Evolutionary conservation across 1,140 invertebrate genomes (phyloP).

Genomic region (Apis florea): DNA sequence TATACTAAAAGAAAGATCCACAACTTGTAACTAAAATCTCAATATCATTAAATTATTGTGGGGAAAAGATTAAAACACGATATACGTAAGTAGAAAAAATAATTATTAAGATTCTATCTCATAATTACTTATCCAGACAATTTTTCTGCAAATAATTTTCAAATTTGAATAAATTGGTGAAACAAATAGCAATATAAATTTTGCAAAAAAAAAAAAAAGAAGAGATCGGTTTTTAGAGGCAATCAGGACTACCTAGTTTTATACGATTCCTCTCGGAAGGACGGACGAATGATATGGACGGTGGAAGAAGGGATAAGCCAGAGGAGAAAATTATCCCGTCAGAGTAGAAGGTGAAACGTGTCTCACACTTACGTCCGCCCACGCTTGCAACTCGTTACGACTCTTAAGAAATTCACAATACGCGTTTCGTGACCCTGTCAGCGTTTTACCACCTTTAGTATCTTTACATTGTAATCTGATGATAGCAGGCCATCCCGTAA

Average conservation of each 20-base stretch:
- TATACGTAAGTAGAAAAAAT: too few species aligned
- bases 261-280: slow-evolving; percentile 17
- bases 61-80: too few species aligned
- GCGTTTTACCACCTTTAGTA: slow-evolving; percentile 75
- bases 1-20: too few species aligned
- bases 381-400: slow-evolving; percentile 75
- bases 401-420: slow-evolving; percentile 58
- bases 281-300: slow-evolving; percentile 64
- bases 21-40: too few species aligned
- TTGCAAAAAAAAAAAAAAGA: neutral
- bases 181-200: too few species aligned
- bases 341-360: slow-evolving; percentile 63
- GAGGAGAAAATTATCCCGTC: slow-evolving; percentile 75
- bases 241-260: slow-evolving; percentile 31
- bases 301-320: slow-evolving; percentile 56
- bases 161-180: too few species aligned
- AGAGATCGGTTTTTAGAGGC: neutral
- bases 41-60: too few species aligned
- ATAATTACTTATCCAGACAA: too few species aligned
- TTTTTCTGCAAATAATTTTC: too few species aligned
- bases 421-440: slow-evolving; percentile 71
- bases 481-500: slow-evolving; percentile 72
- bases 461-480: slow-evolving; percentile 73
- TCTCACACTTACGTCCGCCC: slow-evolving; percentile 74
- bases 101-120: too few species aligned